Evolutionary conservation across 2,113 vertebrate species (phyloP).

Genomic region (Pluvianellus socialis): DNA sequence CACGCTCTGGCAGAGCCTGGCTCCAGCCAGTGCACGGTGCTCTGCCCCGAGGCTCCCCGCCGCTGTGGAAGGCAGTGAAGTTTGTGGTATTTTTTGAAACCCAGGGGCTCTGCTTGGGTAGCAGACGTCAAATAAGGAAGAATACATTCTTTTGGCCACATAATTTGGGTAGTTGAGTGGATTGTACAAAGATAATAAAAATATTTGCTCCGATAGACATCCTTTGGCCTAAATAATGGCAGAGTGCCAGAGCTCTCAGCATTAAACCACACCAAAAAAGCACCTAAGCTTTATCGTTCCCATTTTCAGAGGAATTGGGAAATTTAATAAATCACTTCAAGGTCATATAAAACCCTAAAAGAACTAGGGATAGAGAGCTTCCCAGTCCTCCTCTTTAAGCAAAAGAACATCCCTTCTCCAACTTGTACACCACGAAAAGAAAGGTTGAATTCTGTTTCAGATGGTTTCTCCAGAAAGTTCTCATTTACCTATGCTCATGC

Average conservation of each 20-base stretch:
- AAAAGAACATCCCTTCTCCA: neutral
- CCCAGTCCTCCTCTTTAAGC: neutral
- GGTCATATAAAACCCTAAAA: neutral
- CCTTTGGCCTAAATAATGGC: neutral
- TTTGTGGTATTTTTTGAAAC: neutral
- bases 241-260: neutral
- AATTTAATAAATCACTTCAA: neutral
- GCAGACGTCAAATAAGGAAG: neutral
- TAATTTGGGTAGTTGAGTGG: neutral
- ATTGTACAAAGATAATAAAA: neutral
- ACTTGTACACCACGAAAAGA: neutral
- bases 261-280: neutral
- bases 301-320: neutral
- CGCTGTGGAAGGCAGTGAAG: neutral
- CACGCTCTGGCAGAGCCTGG: neutral
- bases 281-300: neutral
- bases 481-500: neutral
- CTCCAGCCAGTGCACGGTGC: neutral
- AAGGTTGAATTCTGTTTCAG: neutral
- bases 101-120: neutral
- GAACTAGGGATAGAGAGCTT: neutral
- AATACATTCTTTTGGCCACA: neutral
- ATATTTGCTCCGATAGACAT: neutral
- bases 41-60: neutral
- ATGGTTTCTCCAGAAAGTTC: neutral